A percentile compares a stretch with the other conserved stretches of the same genome.
phyloP scores from a whole-genome alignment of 2,888 invertebrate species.

The Panopea generosa region DNA sequence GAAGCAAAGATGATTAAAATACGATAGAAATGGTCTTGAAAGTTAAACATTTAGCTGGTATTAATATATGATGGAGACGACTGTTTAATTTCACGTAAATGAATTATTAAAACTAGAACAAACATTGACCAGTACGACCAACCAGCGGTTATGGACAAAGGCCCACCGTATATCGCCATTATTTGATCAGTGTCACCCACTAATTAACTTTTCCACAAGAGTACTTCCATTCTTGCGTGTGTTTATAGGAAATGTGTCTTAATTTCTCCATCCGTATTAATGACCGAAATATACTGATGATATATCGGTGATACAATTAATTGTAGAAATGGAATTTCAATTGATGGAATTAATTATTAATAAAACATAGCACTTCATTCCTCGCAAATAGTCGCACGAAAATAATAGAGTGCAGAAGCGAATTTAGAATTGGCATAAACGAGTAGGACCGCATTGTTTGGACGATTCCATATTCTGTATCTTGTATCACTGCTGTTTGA shows the following conservation, averaged over 20 bases:
- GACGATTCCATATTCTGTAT: background rate
- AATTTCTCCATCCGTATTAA: slow-evolving; percentile 9
- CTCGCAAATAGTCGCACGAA: background rate
- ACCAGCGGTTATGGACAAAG: background rate
- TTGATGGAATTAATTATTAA: slow-evolving; percentile 38
- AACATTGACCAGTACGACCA: background rate
- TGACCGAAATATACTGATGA: slow-evolving; percentile 8
- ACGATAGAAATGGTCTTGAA: too few species aligned
- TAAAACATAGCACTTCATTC: slow-evolving; percentile 28
- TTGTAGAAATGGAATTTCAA: slow-evolving; percentile 37
- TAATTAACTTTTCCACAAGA: slow-evolving; percentile 8
- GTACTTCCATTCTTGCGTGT: background rate
- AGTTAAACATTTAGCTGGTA: too few species aligned
- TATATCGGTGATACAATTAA: slow-evolving; percentile 10
- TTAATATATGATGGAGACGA: too few species aligned
- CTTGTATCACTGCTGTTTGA: slow-evolving; percentile 52
- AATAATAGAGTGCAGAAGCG: background rate
- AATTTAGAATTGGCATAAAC: background rate
- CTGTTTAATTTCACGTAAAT: too few species aligned
- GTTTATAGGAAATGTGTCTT: slow-evolving; percentile 9
- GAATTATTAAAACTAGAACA: background rate
- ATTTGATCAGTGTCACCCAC: slow-evolving; percentile 15
- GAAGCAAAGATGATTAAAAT: too few species aligned
- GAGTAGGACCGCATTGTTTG: background rate
- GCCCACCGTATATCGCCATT: background rate